phyloP scores from a whole-genome alignment of 2,888 invertebrate genomes.

The Caenorhabditis virilis region DNA sequence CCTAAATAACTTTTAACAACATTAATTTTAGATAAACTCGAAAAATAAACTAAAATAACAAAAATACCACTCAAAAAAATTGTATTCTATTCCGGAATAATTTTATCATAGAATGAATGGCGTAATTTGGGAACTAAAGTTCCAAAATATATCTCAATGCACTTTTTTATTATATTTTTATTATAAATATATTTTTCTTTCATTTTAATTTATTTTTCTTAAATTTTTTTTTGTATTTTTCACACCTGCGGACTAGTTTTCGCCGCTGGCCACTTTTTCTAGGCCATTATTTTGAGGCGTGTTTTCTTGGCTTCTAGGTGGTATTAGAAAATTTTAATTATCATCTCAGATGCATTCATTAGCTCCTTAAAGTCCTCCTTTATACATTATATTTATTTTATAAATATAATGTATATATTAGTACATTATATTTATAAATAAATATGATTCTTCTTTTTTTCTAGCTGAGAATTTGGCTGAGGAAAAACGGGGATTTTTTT shows the following conservation, averaged over 20 bases:
- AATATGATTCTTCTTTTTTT: too few relatives aligned
- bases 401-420: slow-evolving; percentile 12
- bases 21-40: slow-evolving; percentile 51
- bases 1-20: slow-evolving; percentile 34
- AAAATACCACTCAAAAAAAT: slow-evolving; percentile 57
- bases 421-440: neutral
- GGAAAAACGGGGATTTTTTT: too few relatives aligned
- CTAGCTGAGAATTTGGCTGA: too few relatives aligned
- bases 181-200: slow-evolving; percentile 9
- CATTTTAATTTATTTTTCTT: slow-evolving; percentile 11
- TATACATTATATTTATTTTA: neutral
- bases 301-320: too few relatives aligned
- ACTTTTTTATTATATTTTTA: too few relatives aligned
- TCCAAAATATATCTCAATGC: too few relatives aligned
- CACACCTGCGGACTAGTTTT: too few relatives aligned
- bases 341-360: slow-evolving; percentile 4
- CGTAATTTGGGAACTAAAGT: too few relatives aligned
- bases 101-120: slow-evolving; percentile 36
- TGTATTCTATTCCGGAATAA: slow-evolving; percentile 41
- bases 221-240: too few relatives aligned
- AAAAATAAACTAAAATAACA: slow-evolving; percentile 58
- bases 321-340: slow-evolving; percentile 17
- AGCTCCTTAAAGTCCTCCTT: slow-evolving; percentile 1
- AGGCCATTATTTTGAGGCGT: too few relatives aligned
- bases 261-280: too few relatives aligned